Percentiles rank a stretch among this genome's conserved stretches.
These are phyloP conservation scores for Macrosteles quadrilineatus DNA, from an alignment of 1,140 invertebrate genomes.

Conservation along the genomic window DNA sequence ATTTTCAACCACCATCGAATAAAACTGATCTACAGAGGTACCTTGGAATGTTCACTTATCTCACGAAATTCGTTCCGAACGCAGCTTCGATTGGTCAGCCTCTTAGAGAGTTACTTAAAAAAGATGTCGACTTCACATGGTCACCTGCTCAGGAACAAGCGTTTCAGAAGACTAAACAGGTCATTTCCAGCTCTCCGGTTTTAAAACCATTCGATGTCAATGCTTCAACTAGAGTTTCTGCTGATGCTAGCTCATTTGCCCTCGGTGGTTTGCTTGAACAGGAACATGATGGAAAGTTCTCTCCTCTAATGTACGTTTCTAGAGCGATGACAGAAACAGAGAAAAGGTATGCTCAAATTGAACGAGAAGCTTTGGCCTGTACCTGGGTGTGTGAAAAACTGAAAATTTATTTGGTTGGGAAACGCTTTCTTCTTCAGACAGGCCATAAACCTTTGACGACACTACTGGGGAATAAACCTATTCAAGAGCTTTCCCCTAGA, in stretches of 20 bases:
- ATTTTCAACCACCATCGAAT: not conserved
- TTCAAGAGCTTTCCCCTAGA: no score
- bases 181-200: not conserved
- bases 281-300: not conserved
- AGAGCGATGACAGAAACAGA: not conserved
- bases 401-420: slow-evolving; percentile 9
- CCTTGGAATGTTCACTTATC: not conserved
- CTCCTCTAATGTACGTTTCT: not conserved
- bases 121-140: not conserved
- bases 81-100: no score
- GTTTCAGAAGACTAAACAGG: not conserved
- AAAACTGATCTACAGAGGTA: not conserved
- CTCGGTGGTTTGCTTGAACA: not conserved
- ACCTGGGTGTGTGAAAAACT: slow-evolving; percentile 9
- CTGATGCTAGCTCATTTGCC: not conserved
- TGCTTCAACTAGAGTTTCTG: not conserved
- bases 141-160: not conserved
- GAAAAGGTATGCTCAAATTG: not conserved
- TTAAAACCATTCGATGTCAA: not conserved
- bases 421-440: not conserved
- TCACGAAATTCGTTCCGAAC: not conserved
- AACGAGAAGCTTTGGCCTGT: not conserved
- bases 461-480: not conserved
- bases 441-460: slow-evolving; percentile 16
- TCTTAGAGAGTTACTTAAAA: slow-evolving; percentile 3